Conservation (phyloP, 1,140 invertebrate species). For the Chionoecetes opilio region DNA sequence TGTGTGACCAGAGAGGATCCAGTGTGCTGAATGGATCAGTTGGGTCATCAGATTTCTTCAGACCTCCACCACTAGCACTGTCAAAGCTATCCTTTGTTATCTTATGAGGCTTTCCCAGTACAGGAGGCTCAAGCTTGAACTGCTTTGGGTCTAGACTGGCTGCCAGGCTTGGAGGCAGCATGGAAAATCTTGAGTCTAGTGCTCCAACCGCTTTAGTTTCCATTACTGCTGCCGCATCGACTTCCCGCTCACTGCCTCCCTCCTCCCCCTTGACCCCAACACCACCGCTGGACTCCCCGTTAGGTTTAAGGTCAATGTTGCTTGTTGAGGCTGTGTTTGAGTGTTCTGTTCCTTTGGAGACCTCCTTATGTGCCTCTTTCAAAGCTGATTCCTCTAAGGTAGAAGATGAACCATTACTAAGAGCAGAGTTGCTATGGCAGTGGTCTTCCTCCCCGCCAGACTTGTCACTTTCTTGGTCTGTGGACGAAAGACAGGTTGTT, state of each 20-base stretch:
- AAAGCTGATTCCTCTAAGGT: neutral
- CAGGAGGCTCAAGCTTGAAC: constrained; percentile 68
- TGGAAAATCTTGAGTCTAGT: constrained; percentile 54
- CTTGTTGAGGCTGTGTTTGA: constrained; percentile 25
- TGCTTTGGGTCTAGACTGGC: constrained; percentile 76
- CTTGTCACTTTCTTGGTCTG: constrained; percentile 75
- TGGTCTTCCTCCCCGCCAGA: constrained; percentile 64
- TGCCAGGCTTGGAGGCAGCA: constrained; percentile 65
- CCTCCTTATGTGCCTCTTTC: constrained; percentile 47
- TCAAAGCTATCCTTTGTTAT: constrained; percentile 78
- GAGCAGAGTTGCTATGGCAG: constrained; percentile 47
- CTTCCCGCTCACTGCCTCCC: constrained; percentile 39
- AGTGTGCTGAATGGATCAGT: constrained; percentile 71
- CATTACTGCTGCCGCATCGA: neutral
- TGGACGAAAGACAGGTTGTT: neutral
- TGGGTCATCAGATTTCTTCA: constrained; percentile 63
- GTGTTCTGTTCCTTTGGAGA: neutral
- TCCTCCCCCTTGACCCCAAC: neutral
- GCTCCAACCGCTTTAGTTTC: neutral
- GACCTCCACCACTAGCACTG: constrained; percentile 27
- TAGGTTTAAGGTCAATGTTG: neutral
- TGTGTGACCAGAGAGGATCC: constrained; percentile 76
- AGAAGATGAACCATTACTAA: constrained; percentile 65
- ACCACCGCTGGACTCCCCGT: neutral
- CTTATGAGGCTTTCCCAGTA: constrained; percentile 61